Conservation (phyloP, 2,888 invertebrate genomes). For the Onchidella celtica region DNA sequence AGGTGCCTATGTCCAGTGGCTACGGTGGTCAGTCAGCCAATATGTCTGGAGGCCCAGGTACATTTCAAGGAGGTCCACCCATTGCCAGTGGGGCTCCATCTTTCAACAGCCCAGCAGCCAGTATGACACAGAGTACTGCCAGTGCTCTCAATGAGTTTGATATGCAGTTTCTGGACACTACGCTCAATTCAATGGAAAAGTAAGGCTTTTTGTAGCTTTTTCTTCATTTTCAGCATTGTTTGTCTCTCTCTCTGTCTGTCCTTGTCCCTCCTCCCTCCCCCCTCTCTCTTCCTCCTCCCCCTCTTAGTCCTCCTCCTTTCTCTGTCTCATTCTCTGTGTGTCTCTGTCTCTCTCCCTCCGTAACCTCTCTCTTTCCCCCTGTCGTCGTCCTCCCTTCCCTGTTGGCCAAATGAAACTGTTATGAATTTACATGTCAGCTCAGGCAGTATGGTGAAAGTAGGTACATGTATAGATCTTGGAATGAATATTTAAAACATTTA, state of each 20-base stretch:
- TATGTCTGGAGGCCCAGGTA: constrained; percentile 43
- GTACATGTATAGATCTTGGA: no score
- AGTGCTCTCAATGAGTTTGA: constrained; percentile 42
- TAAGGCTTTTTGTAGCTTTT: constrained; percentile 12
- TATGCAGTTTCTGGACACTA: constrained; percentile 34
- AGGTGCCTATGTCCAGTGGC: constrained; percentile 53
- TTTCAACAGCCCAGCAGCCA: constrained; percentile 24
- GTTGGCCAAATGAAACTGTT: no score
- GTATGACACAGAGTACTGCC: constrained; percentile 39
- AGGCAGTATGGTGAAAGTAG: no score
- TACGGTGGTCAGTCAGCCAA: constrained; percentile 49
- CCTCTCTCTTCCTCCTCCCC: not conserved
- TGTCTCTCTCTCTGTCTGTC: not conserved
- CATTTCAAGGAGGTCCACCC: constrained; percentile 43
- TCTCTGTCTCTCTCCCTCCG: not conserved
- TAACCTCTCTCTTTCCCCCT: not conserved
- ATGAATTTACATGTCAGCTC: no score
- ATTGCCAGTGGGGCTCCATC: constrained; percentile 10
- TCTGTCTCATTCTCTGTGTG: not conserved
- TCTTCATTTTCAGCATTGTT: not conserved
- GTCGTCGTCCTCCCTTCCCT: not conserved
- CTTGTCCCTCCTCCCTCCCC: not conserved
- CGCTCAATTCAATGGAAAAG: constrained; percentile 44
- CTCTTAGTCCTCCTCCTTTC: not conserved
- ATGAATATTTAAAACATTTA: no score